Conservation (phyloP, 2,113 vertebrate genomes). For the Herpetotheres cachinnans region DNA sequence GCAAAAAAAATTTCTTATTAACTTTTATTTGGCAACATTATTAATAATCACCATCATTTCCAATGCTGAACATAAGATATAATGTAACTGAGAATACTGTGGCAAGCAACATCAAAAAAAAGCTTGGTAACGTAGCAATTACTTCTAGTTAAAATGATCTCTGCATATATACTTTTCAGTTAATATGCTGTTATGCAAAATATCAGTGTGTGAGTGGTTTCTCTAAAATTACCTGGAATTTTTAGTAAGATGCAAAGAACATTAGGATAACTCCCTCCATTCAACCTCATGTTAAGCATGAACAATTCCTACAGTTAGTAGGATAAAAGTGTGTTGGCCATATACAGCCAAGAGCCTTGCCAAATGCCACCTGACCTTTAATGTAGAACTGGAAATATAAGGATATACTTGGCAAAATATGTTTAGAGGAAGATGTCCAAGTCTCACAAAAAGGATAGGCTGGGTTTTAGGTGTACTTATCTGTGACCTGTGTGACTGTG, state of each 20-base stretch:
- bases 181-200: background rate
- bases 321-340: background rate
- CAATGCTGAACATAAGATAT: background rate
- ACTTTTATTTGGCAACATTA: background rate
- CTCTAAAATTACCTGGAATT: background rate
- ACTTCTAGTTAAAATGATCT: background rate
- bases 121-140: background rate
- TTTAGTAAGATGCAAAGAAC: background rate
- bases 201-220: background rate
- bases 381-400: background rate
- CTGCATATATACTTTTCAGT: background rate
- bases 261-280: background rate
- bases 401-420: background rate
- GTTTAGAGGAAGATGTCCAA: background rate
- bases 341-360: background rate
- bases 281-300: background rate
- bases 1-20: background rate
- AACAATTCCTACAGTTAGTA: background rate
- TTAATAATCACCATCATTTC: background rate
- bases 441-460: accelerated
- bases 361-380: background rate
- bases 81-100: background rate
- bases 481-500: too few relatives aligned
- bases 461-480: background rate
- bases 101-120: background rate